These are phyloP conservation scores for Tipula confusa DNA, from an alignment of 2,888 invertebrate genomes.

Conservation along the genomic window DNA sequence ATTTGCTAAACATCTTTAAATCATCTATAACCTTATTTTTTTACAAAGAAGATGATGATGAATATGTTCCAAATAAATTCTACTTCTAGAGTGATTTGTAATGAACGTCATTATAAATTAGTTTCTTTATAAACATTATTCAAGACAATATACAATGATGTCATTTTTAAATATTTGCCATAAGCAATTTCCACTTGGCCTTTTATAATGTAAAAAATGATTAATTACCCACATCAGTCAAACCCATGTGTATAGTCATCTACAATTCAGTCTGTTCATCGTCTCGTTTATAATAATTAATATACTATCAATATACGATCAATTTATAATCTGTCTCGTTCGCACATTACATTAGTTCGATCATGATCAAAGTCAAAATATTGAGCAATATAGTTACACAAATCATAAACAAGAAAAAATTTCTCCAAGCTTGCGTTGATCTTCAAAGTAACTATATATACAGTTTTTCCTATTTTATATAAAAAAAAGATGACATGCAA, in stretches of 20 bases:
- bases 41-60: neutral
- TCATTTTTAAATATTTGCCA: neutral
- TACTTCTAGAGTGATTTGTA: neutral
- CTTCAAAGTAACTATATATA: neutral
- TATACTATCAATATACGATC: neutral
- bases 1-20: neutral
- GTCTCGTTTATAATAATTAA: neutral
- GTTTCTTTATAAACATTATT: neutral
- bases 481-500: too few species aligned
- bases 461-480: neutral
- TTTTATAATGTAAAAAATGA: neutral
- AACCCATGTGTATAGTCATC: neutral
- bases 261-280: neutral
- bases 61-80: neutral
- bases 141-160: neutral
- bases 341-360: neutral
- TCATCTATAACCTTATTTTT: neutral
- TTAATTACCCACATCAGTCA: neutral
- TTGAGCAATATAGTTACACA: neutral
- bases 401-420: neutral
- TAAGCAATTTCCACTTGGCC: neutral
- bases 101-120: neutral
- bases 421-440: neutral
- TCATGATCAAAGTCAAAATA: neutral
- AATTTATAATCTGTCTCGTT: neutral